Evolutionary conservation across 2,888 invertebrate genomes (phyloP).

Genomic region (Aleiodes alternator): DNA sequence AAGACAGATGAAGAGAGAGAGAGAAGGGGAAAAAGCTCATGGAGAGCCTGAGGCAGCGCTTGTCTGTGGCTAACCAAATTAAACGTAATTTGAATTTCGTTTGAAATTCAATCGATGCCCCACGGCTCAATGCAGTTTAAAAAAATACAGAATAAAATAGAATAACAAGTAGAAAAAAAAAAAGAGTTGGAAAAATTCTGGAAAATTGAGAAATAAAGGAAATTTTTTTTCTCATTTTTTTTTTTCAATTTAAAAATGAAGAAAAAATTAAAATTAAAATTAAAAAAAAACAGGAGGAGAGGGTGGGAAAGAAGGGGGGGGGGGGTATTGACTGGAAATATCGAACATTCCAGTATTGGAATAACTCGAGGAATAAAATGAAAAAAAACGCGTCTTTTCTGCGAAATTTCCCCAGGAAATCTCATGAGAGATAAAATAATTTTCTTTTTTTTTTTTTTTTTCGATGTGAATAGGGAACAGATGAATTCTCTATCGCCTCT

Average conservation of each 20-base stretch:
- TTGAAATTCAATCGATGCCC: conserved; percentile 72
- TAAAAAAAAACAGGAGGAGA: neutral
- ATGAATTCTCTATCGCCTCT: conserved; percentile 40
- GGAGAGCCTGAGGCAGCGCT: conserved; percentile 44
- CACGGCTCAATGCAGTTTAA: conserved; percentile 41
- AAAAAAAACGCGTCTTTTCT: conserved; percentile 20
- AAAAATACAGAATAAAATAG: conserved; percentile 27
- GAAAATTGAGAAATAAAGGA: conserved; percentile 22
- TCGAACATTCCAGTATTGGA: conserved; percentile 39
- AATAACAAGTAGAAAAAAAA: conserved; percentile 4
- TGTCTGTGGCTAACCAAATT: conserved; percentile 68
- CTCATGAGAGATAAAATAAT: conserved; percentile 42
- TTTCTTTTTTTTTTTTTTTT: neutral
- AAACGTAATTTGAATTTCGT: conserved; percentile 73
- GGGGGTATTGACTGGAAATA: conserved; percentile 42
- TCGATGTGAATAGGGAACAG: neutral
- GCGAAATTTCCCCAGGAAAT: conserved; percentile 36
- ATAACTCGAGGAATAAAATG: neutral
- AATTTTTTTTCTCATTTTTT: too few species aligned
- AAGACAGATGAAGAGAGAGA: neutral
- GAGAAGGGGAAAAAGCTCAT: conserved; percentile 30
- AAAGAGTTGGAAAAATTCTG: conserved; percentile 12
- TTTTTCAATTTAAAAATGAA: neutral
- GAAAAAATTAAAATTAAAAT: neutral
- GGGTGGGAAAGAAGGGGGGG: neutral